Percentiles rank a stretch among this genome's conserved stretches.
Conservation (phyloP, 1,140 invertebrate genomes). For the Anthonomus grandis region DNA sequence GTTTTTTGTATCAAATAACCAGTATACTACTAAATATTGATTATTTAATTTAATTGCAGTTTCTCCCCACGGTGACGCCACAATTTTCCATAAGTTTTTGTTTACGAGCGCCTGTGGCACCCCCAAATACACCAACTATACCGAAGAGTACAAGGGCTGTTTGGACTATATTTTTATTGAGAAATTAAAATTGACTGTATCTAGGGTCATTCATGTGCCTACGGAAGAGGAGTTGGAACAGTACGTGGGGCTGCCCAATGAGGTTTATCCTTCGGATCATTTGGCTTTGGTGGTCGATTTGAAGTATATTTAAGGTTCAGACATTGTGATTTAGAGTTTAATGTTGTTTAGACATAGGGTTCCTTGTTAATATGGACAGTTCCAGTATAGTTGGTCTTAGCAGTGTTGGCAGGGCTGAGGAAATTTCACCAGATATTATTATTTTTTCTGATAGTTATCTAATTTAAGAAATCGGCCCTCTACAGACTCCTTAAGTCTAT, state of each 20-base stretch:
- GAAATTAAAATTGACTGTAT: slow-evolving; percentile 59
- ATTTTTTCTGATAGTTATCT: too few relatives aligned
- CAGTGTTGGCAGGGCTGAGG: too few relatives aligned
- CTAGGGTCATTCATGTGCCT: slow-evolving; percentile 74
- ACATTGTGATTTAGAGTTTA: too few relatives aligned
- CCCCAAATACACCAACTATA: slow-evolving; percentile 83
- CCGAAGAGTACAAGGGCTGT: slow-evolving; percentile 76
- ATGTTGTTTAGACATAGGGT: too few relatives aligned
- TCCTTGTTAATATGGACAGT: too few relatives aligned
- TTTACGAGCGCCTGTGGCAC: slow-evolving; percentile 72
- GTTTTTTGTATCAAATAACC: background rate
- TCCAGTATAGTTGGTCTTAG: too few relatives aligned
- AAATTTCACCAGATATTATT: too few relatives aligned
- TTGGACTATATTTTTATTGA: slow-evolving; percentile 92
- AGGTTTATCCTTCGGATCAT: slow-evolving; percentile 90
- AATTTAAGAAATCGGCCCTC: too few relatives aligned
- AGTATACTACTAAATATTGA: background rate
- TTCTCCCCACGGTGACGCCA: slow-evolving; percentile 12
- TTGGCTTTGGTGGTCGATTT: slow-evolving; percentile 82
- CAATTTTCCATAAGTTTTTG: slow-evolving; percentile 55
- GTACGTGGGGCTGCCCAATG: slow-evolving; percentile 76
- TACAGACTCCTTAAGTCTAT: too few relatives aligned
- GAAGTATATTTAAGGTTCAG: too few relatives aligned
- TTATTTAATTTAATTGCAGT: slow-evolving; percentile 20
- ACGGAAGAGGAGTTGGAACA: slow-evolving; percentile 67